A percentile compares a stretch with the other conserved stretches of the same genome.
Evolutionary conservation across 2,888 invertebrate genomes (phyloP).

Genomic region (Microctonus aethiopoides): DNA sequence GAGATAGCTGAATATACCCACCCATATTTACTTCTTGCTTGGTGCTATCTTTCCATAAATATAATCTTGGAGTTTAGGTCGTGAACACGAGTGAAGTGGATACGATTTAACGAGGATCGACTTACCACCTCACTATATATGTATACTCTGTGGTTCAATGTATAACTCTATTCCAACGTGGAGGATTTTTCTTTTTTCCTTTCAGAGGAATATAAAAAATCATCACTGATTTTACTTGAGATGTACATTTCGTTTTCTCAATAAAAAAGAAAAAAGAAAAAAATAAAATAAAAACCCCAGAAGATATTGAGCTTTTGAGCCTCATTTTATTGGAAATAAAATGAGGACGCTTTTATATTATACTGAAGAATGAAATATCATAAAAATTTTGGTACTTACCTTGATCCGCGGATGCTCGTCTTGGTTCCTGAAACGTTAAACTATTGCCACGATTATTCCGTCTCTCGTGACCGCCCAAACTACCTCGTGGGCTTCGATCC

Average conservation of each 20-base stretch:
- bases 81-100: conserved; percentile 13
- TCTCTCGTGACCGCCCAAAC: conserved; percentile 67
- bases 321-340: background rate
- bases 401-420: conserved; percentile 62
- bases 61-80: background rate
- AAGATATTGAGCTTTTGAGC: background rate
- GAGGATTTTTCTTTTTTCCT: background rate
- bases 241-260: background rate
- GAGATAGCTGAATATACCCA: background rate
- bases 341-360: background rate
- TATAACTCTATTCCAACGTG: background rate
- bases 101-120: conserved; percentile 29
- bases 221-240: background rate
- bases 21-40: background rate
- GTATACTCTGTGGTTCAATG: background rate
- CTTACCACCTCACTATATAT: conserved; percentile 14
- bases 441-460: conserved; percentile 73
- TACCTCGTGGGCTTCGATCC: conserved; percentile 65
- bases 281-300: background rate
- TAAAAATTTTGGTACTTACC: conserved; percentile 46
- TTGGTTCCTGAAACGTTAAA: conserved; percentile 62
- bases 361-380: background rate
- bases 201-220: background rate
- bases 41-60: background rate
- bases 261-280: background rate